Base-by-base conservation (phyloP, 1,140 invertebrate species). In the Dreissena rostriformis region DNA sequence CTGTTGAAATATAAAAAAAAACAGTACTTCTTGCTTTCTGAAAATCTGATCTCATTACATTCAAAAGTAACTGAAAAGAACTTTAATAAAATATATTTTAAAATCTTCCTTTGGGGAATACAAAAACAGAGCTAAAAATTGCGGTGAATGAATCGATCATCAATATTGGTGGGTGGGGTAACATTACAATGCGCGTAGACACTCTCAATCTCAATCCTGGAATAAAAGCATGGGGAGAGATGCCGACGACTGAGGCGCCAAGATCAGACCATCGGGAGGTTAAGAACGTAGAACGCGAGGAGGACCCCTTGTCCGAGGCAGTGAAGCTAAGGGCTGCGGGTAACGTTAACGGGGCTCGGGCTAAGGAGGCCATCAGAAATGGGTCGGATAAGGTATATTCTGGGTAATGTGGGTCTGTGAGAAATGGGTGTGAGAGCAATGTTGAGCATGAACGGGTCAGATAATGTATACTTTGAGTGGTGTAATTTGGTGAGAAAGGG, bases 151-250 rank as follows among this genome's bases (percentile, higher is more conserved):
- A 39, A 39, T 39, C 39, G 8, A 39, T 39, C 39, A 39, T 39
- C 39, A 39, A 8, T 39, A 39, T 39, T 17, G 14, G 49, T 19
- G 17, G 26, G 26, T 71, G 28, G 26, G 77, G 49, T 79, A 52
- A 39, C 49, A 53, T 53, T 79, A 79, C 51, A 61, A 79, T 79
- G 77, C 77, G 77, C 66, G 77, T 79, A 68, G 77, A 79, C 77
- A 66, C 68, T 57, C 55, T 79, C n/a, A 39, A 29, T 55, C 52
- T n/a, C 28, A n/a, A 19, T n/a, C 67, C 77, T 24, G 77, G 77
- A 53, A 68, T 79, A 17, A 68, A 70, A 79, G 51, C 77, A 70
- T 79, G 77, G 77, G 19, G 26, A 71, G 55, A 65, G 22, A 79
- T 79, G 77, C 77, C 77, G 29, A 29, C 77, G 15, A 79, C 66